These are phyloP conservation scores for Sycophaga agraensis DNA, from an alignment of 1,140 invertebrate species.

Conservation along the genomic window DNA sequence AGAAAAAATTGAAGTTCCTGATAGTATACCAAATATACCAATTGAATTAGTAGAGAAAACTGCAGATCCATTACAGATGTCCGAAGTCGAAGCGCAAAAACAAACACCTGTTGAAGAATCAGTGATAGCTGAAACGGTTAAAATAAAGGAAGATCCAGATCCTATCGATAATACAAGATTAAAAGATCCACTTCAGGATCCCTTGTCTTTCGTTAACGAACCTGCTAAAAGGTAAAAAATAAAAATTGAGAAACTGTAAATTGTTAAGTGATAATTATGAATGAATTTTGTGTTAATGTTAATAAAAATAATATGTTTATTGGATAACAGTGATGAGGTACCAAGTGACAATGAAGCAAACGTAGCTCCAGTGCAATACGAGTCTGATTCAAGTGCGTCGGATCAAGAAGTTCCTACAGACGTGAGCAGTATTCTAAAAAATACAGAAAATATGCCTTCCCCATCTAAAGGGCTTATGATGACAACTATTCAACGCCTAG, in stretches of 20 bases:
- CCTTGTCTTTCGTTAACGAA: slow-evolving; percentile 31
- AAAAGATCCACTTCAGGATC: slow-evolving; percentile 37
- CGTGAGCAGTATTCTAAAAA: slow-evolving; percentile 48
- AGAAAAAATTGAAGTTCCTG: neutral
- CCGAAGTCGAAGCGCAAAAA: slow-evolving; percentile 1
- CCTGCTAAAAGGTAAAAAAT: slow-evolving; percentile 6
- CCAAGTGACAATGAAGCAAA: slow-evolving; percentile 28
- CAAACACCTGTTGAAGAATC: neutral
- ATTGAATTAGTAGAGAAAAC: neutral
- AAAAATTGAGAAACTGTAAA: too few species aligned
- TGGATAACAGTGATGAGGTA: slow-evolving; percentile 29
- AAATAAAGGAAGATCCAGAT: slow-evolving; percentile 14
- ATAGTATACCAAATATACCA: neutral
- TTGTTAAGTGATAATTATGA: neutral
- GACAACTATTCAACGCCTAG: slow-evolving; percentile 51
- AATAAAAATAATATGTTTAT: neutral
- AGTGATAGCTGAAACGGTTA: neutral
- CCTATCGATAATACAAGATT: slow-evolving; percentile 17
- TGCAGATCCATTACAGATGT: slow-evolving; percentile 20
- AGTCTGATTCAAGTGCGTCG: slow-evolving; percentile 46
- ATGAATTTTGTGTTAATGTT: neutral
- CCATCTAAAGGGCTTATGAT: slow-evolving; percentile 46
- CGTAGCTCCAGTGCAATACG: slow-evolving; percentile 31
- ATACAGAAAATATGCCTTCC: slow-evolving; percentile 38
- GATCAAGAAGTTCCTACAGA: slow-evolving; percentile 46